Conservation (phyloP, 2,797 vertebrate genomes). For the Lepidocolaptes lacrymiger region DNA sequence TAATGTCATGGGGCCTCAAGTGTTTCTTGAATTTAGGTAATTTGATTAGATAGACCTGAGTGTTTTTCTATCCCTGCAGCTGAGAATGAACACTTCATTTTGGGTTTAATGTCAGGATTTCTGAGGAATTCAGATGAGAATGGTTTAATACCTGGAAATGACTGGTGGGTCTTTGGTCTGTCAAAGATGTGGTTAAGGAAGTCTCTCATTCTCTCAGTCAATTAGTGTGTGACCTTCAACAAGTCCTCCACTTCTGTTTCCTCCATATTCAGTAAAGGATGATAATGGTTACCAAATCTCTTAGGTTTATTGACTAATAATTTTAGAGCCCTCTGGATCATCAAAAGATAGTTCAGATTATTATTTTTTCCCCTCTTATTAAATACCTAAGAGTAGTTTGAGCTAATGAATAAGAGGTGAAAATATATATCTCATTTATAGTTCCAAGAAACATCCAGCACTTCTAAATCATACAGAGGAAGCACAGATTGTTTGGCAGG, state of each 20-base stretch:
- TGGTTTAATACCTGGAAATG: neutral
- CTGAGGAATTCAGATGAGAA: neutral
- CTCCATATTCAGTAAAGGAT: neutral
- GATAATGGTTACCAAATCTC: neutral
- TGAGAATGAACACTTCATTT: neutral
- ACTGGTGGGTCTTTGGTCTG: neutral
- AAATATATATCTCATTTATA: neutral
- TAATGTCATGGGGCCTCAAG: neutral
- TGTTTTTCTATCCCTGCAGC: neutral
- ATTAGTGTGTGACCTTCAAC: neutral
- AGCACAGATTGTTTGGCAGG: neutral
- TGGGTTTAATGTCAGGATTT: neutral
- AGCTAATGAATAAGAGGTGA: neutral
- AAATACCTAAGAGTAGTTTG: neutral
- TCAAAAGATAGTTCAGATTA: neutral
- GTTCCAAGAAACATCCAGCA: neutral
- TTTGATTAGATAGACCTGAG: neutral
- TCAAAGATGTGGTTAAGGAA: neutral
- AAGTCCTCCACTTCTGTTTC: neutral
- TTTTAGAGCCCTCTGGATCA: constrained; percentile 3
- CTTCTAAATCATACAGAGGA: constrained; percentile 14
- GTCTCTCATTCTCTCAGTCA: neutral
- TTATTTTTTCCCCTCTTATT: neutral
- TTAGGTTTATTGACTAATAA: constrained; percentile 1
- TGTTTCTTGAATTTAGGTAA: neutral